phyloP scores from a whole-genome alignment of 1,140 invertebrate species.

The Megathymus violae region DNA sequence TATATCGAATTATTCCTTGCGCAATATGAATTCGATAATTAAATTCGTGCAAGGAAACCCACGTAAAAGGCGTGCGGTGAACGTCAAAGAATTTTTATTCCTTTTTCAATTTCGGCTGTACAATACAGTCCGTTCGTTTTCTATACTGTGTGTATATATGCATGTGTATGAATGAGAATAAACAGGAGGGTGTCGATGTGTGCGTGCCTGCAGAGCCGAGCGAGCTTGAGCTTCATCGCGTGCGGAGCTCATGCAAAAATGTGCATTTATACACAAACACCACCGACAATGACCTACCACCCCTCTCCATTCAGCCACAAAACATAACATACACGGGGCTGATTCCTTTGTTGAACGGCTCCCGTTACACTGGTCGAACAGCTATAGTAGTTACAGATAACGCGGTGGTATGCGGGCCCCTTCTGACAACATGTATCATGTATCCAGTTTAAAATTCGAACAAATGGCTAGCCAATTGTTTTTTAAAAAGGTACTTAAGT shows the following conservation, averaged over 20 bases:
- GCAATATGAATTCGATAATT: constrained; percentile 25
- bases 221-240: constrained; percentile 61
- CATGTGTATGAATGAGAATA: constrained; percentile 28
- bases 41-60: constrained; percentile 22
- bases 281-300: constrained; percentile 59
- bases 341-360: constrained; percentile 50
- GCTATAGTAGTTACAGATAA: constrained; percentile 56
- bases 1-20: constrained; percentile 1
- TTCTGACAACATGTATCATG: constrained; percentile 67
- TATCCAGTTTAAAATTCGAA: constrained; percentile 63
- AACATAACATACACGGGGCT: constrained; percentile 49
- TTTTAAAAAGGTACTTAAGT: constrained; percentile 22
- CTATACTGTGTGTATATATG: constrained; percentile 32
- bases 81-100: constrained; percentile 33
- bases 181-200: constrained; percentile 44
- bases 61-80: constrained; percentile 28
- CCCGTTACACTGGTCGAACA: constrained; percentile 54
- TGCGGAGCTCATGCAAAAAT: constrained; percentile 78
- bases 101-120: constrained; percentile 33
- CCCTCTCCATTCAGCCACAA: constrained; percentile 47
- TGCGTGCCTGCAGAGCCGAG: constrained; percentile 66
- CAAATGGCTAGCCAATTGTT: constrained; percentile 32
- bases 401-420: constrained; percentile 61
- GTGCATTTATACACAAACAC: constrained; percentile 72
- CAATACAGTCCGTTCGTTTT: constrained; percentile 34